phyloP scores from a whole-genome alignment of 2,888 invertebrate species.

The Meta bourneti region DNA sequence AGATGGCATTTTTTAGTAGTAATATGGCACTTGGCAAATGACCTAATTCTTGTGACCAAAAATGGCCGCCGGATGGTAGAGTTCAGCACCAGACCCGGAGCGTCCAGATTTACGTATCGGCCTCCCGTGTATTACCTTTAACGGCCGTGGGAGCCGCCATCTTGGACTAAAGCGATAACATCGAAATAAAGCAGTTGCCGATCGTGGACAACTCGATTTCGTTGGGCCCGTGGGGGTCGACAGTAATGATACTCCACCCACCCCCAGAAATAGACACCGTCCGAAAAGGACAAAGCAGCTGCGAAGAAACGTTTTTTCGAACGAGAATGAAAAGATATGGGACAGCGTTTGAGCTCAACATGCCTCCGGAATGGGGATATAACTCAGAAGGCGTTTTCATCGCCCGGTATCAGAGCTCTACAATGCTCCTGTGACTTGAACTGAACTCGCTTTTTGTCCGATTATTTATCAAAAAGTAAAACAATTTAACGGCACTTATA shows the following conservation, averaged over 20 bases:
- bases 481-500: no score
- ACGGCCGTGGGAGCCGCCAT: constrained; percentile 11
- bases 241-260: not conserved
- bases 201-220: constrained; percentile 19
- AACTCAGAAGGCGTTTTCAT: not conserved
- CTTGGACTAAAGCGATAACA: constrained; percentile 12
- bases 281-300: not conserved
- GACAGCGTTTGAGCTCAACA: not conserved
- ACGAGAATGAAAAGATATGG: not conserved
- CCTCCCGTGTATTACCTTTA: constrained; percentile 26
- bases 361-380: not conserved
- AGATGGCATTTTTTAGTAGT: no score
- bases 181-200: constrained; percentile 39
- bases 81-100: not conserved
- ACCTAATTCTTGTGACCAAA: not conserved
- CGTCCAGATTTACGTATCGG: constrained; percentile 11
- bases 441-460: not conserved
- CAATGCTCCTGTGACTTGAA: not conserved
- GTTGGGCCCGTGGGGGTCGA: not conserved
- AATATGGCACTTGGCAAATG: no score
- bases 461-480: no score
- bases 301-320: not conserved
- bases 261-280: not conserved
- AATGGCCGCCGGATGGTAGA: not conserved
- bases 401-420: not conserved